Evolutionary conservation across 2,888 invertebrate species (phyloP), one percentile per base, ranked within the genome.

Genomic region (Carterocephalus palaemon): DNA sequence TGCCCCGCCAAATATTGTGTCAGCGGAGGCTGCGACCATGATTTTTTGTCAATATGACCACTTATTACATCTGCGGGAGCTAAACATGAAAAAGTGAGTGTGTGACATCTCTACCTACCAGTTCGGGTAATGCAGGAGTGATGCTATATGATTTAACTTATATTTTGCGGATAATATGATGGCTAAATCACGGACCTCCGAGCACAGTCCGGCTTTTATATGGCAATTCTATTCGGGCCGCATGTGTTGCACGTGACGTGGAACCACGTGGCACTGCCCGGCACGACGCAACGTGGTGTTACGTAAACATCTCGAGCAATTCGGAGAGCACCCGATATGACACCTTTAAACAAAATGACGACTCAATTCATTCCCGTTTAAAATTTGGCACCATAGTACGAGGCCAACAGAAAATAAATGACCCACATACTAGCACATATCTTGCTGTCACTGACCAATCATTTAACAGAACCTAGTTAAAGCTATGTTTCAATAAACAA

Each of bases 191-290:
- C n/a, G n/a, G n/a, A n/a, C n/a, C n/a, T n/a, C n/a, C n/a, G n/a
- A n/a, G n/a, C n/a, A n/a, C n/a, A n/a, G n/a, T n/a, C n/a, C n/a
- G n/a, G n/a, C n/a, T n/a, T n/a, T n/a, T n/a, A n/a, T n/a, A n/a
- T n/a, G n/a, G n/a, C n/a, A n/a, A n/a, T n/a, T n/a, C n/a, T n/a
- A n/a, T n/a, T n/a, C n/a, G n/a, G 56, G 53, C 64, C 66, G 60
- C 51, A 62, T 67, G 53, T 61, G 54, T 54, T 42, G 49, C 48
- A 53, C 53, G 64, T 69, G 67, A 63, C 56, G 56, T 49, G 50
- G 46, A 56, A 57, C 68, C 74, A 74, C 77, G 75, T 75, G 75
- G 70, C 68, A 47, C 36, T 54, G 65, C 48, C 56, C 36, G 39
- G 55, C 65, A 22, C 4, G 67, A 70, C 70, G 71, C 71, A 70